Conservation (phyloP, 2,797 vertebrate genomes). For the Amniataba percoides region DNA sequence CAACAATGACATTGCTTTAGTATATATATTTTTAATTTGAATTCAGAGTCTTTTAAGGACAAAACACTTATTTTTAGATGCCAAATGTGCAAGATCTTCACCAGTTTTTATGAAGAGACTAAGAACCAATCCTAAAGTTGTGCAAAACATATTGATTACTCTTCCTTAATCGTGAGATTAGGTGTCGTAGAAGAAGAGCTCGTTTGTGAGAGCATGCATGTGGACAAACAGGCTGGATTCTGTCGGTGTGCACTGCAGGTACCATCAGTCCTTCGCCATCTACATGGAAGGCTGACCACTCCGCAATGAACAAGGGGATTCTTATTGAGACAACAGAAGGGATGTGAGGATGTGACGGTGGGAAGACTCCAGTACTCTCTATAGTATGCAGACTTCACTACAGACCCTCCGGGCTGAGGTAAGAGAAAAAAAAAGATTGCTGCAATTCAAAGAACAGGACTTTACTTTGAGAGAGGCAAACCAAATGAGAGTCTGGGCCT, state of each 20-base stretch:
- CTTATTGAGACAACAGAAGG: conserved; percentile 75
- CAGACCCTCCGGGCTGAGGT: conserved; percentile 76
- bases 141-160: conserved; percentile 2
- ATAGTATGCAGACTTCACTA: conserved; percentile 63
- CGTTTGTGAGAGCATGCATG: conserved; percentile 3
- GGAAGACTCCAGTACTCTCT: conserved; percentile 64
- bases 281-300: conserved; percentile 69
- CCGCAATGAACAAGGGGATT: conserved; percentile 64
- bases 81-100: conserved; percentile 17
- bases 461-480: conserved; percentile 83
- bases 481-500: conserved; percentile 79
- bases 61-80: conserved; percentile 41
- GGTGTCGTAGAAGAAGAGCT: not conserved
- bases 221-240: conserved; percentile 18
- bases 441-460: conserved; percentile 82
- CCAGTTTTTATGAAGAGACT: conserved; percentile 10
- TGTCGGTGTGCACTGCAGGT: conserved; percentile 27
- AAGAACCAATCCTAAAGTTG: conserved; percentile 16
- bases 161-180: conserved; percentile 1
- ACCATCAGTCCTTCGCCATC: conserved; percentile 60
- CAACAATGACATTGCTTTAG: conserved; percentile 66
- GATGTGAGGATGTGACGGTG: conserved; percentile 59
- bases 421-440: conserved; percentile 53
- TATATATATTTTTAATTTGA: conserved; percentile 59
- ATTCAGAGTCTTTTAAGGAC: conserved; percentile 41